Base-by-base conservation (phyloP, 1,140 invertebrate genomes). In the Chironomus tepperi region DNA sequence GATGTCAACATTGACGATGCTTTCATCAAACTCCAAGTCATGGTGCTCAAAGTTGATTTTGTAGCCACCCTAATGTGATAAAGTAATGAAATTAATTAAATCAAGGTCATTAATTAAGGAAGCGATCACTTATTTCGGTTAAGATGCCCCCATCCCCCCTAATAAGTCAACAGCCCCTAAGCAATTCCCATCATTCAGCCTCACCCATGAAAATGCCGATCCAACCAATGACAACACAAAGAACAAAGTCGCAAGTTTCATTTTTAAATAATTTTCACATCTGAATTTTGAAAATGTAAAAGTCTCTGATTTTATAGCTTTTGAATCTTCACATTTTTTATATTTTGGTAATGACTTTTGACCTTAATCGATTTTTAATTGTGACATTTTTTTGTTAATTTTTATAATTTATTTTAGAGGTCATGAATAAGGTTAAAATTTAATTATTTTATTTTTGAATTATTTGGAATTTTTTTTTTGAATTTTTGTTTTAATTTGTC, bases 21-120 rank as follows among this genome's bases (percentile, higher is more conserved):
- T 70, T 70, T 70, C 65, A 70, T 70, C 65, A 21, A 19, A 70
- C 12, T 70, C 65, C 65, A 70, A 70, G 18, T 70, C 65, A 19
- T 16, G 16, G 12, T 70, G 19, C 18, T 70, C 65, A 21, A 70
- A 70, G 10, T 70, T 70, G 1, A 70, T 70, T 16, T 18, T 16
- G 12, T 70, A 70, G 7, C 65, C 65, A 5, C 65, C 65, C 65
- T 70, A 57, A 3, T 10, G n/a, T 7, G 7, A 57, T 2, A 57
- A n/a, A 57, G 1, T 57, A 57, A 57, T 57, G 1, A 57, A 57
- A 57, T 12, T 12, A 2, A 2, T n/a, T 2, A 57, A 57, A n/a
- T n/a, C 9, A 57, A 57, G 9, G 9, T 57, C n/a, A n/a, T 12
- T 57, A n/a, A n/a, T n/a, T n/a, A n/a, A n/a, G n/a, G n/a, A n/a